Evolutionary conservation across 2,888 invertebrate genomes (phyloP).

Genomic region (Diadegma fenestrale): DNA sequence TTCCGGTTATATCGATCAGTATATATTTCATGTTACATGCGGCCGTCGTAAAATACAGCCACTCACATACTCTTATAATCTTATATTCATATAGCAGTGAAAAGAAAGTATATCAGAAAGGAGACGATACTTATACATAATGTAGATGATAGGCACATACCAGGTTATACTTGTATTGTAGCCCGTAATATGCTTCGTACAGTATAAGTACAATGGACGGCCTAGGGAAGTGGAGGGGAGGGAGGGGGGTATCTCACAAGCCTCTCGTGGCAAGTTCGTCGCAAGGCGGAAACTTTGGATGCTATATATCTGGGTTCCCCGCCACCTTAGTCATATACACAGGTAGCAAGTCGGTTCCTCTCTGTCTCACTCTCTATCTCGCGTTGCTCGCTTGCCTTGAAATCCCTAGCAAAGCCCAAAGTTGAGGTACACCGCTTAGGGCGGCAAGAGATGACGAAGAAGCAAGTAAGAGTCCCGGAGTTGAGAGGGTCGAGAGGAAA

Average conservation of each 20-base stretch:
- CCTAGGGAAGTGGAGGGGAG: background rate
- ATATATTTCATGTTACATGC: conserved; percentile 15
- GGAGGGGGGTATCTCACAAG: conserved; percentile 25
- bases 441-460: conserved; percentile 59
- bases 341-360: conserved; percentile 26
- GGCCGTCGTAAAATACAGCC: conserved; percentile 20
- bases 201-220: conserved; percentile 42
- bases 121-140: conserved; percentile 20
- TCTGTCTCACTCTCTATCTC: conserved; percentile 19
- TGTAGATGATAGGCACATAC: background rate
- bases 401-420: conserved; percentile 52
- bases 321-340: conserved; percentile 25
- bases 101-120: conserved; percentile 38
- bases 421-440: conserved; percentile 67
- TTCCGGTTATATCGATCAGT: background rate
- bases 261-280: conserved; percentile 42
- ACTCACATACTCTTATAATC: conserved; percentile 27
- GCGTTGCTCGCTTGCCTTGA: conserved; percentile 21
- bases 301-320: conserved; percentile 2
- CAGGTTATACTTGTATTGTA: conserved; percentile 17
- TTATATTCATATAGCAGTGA: conserved; percentile 42
- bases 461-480: conserved; percentile 43
- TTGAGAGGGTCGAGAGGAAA: conserved; percentile 13
- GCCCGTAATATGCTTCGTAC: conserved; percentile 48
- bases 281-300: conserved; percentile 59